Evolutionary conservation across 2,113 vertebrate genomes (phyloP).

Genomic region (Oryzias celebensis): DNA sequence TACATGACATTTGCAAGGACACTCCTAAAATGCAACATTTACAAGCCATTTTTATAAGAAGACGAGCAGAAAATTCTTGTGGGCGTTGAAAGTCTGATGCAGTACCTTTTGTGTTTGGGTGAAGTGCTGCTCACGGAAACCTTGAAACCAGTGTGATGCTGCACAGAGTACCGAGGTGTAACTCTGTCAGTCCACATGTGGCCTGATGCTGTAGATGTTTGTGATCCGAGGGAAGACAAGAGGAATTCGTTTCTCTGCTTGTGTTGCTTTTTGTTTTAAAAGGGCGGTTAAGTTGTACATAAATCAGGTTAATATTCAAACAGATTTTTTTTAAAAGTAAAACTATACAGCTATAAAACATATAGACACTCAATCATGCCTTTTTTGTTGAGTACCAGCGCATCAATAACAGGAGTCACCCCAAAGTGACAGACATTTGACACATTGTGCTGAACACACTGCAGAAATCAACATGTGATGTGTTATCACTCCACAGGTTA

Average conservation of each 20-base stretch:
- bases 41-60: constrained; percentile 85
- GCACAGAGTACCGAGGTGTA: constrained; percentile 43
- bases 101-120: constrained; percentile 54
- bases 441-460: constrained; percentile 26
- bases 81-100: constrained; percentile 35
- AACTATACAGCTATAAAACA: constrained; percentile 77
- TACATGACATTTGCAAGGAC: constrained; percentile 85
- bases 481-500: constrained; percentile 64
- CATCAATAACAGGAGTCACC: constrained; percentile 31
- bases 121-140: constrained; percentile 29
- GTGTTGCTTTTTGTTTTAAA: constrained; percentile 66
- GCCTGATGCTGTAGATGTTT: constrained; percentile 9
- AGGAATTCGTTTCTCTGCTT: constrained; percentile 50
- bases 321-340: constrained; percentile 54
- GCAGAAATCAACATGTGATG: constrained; percentile 48
- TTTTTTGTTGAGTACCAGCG: constrained; percentile 65
- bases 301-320: constrained; percentile 71
- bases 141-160: constrained; percentile 39
- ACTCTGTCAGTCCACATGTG: constrained; percentile 5
- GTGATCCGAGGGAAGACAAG: constrained; percentile 46
- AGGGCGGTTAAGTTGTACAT: constrained; percentile 68
- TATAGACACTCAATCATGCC: constrained; percentile 43
- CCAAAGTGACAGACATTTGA: constrained; percentile 42
- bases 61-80: constrained; percentile 69
- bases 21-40: constrained; percentile 90